Evolutionary conservation across 2,888 invertebrate species (phyloP).

Genomic region (Acronicta alni): DNA sequence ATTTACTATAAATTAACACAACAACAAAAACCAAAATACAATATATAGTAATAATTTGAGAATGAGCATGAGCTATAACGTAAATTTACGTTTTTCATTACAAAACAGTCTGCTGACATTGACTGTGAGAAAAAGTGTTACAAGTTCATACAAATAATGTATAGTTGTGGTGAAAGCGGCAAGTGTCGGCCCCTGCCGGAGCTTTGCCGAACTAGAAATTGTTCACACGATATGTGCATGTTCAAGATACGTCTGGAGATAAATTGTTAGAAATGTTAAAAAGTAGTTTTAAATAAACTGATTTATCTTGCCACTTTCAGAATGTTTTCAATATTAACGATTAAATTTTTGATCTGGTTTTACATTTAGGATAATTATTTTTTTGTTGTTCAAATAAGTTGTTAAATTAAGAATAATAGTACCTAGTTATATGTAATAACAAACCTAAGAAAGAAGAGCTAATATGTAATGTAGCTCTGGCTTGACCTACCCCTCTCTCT

Average conservation of each 20-base stretch:
- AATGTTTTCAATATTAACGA: no score
- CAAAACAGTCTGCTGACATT: conserved; percentile 65
- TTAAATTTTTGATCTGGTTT: no score
- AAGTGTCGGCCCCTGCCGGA: conserved; percentile 58
- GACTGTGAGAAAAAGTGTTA: conserved; percentile 67
- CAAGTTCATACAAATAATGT: conserved; percentile 67
- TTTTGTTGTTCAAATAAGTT: no score
- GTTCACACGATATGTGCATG: conserved; percentile 43
- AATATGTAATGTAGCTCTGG: no score
- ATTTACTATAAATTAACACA: not conserved
- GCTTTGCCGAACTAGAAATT: conserved; percentile 53
- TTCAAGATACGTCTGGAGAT: conserved; percentile 48
- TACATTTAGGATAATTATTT: no score
- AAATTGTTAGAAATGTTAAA: not conserved
- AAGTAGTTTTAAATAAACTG: not conserved
- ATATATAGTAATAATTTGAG: not conserved
- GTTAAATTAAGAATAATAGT: no score
- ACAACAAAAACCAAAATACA: conserved; percentile 7
- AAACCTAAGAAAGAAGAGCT: no score
- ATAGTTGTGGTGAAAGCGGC: conserved; percentile 63
- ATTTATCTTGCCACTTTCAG: no score
- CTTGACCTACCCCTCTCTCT: no score
- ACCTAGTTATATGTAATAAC: no score
- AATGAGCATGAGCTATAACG: conserved; percentile 1
- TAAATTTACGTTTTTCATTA: conserved; percentile 48